Base-by-base conservation (phyloP, 2,113 vertebrate species). In the Trogon surrucura region DNA sequence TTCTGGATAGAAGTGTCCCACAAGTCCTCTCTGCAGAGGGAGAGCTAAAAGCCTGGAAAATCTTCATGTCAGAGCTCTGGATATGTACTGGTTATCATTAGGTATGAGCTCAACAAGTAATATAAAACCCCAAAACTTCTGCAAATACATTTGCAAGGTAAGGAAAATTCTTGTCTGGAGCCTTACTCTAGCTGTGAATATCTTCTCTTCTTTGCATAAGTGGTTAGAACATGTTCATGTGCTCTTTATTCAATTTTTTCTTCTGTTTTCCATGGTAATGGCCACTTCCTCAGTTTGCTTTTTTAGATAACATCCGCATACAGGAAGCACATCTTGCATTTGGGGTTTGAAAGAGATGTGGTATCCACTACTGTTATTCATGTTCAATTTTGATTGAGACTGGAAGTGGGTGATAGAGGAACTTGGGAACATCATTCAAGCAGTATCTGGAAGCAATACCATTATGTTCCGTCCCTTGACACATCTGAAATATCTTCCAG, bases 101-200 rank as follows among this genome's bases (percentile, higher is more conserved):
- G 17, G 12, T 22, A 57, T 16, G 78, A 88, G 19, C 8, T 38
- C 2, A 0, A 29, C 0, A 0, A 64, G 17, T 32, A 26, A 67
- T 85, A 88, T 5, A 70, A 94, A 91, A 88, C 5, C 1, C 3
- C 47, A 21, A 47, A 67, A 70, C 56, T 73, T 70, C 64, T 73
- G 26, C 29, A 84, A 81, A 85, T 34, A 38, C 7, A 16, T 78
- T 83, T 74, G 9, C 1, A 1, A 67, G 23, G 19, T 11, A 17
- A 82, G 36, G 1, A 56, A 11, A 65, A n/a, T 16, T 83, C 80
- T 87, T 14, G 16, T 34, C 32, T 36, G 19, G 25, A 93, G 25
- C 8, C 16, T 60, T 53, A 29, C 1, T 48, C 18, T 29, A 32
- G 13, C 22, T 85, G 30, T 34, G 19, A 15, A 32, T 48, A 74